These are phyloP conservation scores for Oxyura jamaicensis DNA, from an alignment of 2,113 vertebrate genomes.

Conservation along the genomic window DNA sequence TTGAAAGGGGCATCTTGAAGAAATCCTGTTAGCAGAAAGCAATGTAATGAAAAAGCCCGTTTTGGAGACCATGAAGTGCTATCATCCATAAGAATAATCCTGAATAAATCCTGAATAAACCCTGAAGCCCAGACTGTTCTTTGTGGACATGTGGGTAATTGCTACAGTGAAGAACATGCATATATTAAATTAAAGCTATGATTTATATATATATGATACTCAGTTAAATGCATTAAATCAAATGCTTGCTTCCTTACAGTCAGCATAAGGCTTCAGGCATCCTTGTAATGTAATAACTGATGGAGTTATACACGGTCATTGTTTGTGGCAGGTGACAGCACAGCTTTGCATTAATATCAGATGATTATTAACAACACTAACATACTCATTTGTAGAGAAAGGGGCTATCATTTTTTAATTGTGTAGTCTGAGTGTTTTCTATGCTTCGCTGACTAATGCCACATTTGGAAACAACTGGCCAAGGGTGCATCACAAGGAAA, in stretches of 20 bases:
- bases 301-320: not conserved
- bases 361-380: not conserved
- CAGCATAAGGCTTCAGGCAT: constrained; percentile 62
- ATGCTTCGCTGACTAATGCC: not conserved
- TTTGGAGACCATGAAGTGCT: constrained; percentile 31
- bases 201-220: not conserved
- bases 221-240: constrained; percentile 67
- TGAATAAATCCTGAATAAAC: constrained; percentile 44
- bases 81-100: constrained; percentile 43
- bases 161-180: constrained; percentile 56
- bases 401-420: not conserved
- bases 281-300: constrained; percentile 59
- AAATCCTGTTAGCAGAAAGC: constrained; percentile 54
- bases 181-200: constrained; percentile 75
- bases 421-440: not conserved
- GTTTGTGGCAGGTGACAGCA: constrained; percentile 26
- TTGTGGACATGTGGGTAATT: constrained; percentile 63
- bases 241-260: constrained; percentile 50
- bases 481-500: not conserved
- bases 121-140: constrained; percentile 61
- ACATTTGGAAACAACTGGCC: not conserved
- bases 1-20: not conserved
- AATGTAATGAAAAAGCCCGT: constrained; percentile 40
- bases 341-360: not conserved
- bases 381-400: not conserved